Evolutionary conservation across 2,797 vertebrate genomes (phyloP), one percentile per base, ranked within the genome.

Genomic region (Cryptoprocta ferox): DNA sequence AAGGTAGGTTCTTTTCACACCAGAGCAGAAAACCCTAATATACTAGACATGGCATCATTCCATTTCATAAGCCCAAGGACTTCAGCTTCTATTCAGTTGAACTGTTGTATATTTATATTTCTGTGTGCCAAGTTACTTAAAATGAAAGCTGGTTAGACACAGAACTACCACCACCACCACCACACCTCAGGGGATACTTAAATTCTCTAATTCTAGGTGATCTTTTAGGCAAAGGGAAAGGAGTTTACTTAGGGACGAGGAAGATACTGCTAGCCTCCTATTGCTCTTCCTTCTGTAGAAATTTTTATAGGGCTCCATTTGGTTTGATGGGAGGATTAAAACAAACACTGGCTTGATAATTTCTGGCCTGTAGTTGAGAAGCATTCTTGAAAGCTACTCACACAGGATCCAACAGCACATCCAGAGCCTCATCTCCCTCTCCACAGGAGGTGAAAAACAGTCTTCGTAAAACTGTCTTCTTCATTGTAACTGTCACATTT

Each of bases 311-410:
- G 7, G 32, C 9, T 79, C 56, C 42, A 71, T 94, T 70, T 35
- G 94, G 84, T 87, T 81, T 95, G 28, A 86, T 94, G 66, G 21
- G 92, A 96, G 39, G 32, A 2, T 83, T 83, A 73, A 88, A 35
- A 45, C 63, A 85, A 12, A 42, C 0, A 39, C 28, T 42, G 24
- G 48, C 35, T 42, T 56, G 66, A 76, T 37, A 73, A 84, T 91
- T 96, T 97, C 48, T 75, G n/a, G n/a, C 24, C n/a, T 70, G n/a
- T 24, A 70, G 82, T 91, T 94, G 95, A 93, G 37, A 84, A 93
- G 86, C 91, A 92, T 96, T 94, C 89, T 59, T 9, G 28, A 59
- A 91, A 94, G 94, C 92, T 95, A 92, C 66, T 92, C 83, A 56
- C 45, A 30, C 37, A 84, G 61, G 70, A 93, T 3, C 82, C 50